phyloP scores from a whole-genome alignment of 2,888 invertebrate genomes.

The Drosophila suboccidentalis region DNA sequence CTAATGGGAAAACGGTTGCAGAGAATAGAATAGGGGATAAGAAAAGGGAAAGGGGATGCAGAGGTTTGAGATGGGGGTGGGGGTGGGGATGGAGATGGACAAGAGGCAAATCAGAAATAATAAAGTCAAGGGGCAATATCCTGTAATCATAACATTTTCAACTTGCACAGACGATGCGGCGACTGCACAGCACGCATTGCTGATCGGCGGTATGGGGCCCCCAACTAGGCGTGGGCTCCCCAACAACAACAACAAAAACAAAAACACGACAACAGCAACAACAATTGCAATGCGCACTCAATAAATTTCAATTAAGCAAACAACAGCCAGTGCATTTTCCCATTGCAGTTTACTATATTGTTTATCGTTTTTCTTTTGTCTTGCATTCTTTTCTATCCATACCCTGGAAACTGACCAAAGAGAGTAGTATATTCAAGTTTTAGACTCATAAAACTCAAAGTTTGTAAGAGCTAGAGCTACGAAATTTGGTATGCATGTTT shows the following conservation, averaged over 20 bases:
- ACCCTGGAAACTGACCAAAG: slow-evolving; percentile 12
- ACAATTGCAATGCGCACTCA: slow-evolving; percentile 64
- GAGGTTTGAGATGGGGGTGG: background rate
- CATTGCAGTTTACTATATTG: slow-evolving; percentile 43
- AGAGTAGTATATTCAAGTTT: background rate
- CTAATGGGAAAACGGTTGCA: slow-evolving; percentile 7
- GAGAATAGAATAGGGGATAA: background rate
- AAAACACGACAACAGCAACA: slow-evolving; percentile 13
- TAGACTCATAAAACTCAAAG: background rate
- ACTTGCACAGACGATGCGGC: slow-evolving; percentile 31
- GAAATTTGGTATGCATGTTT: background rate
- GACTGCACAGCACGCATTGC: slow-evolving; percentile 9
- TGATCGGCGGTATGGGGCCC: background rate
- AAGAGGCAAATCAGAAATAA: slow-evolving; percentile 60
- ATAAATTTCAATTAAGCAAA: slow-evolving; percentile 77
- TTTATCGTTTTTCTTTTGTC: slow-evolving; percentile 57
- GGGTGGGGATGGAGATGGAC: background rate
- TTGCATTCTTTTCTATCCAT: background rate
- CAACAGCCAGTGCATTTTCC: slow-evolving; percentile 43
- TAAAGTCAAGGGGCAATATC: slow-evolving; percentile 73
- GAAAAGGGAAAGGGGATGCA: background rate
- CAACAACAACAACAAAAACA: slow-evolving; percentile 19
- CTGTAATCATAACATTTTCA: slow-evolving; percentile 62
- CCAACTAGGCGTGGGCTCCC: slow-evolving; percentile 11
- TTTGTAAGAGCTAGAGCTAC: background rate